Evolutionary conservation across 2,888 invertebrate genomes (phyloP).

Genomic region (Drosophila neotestacea): DNA sequence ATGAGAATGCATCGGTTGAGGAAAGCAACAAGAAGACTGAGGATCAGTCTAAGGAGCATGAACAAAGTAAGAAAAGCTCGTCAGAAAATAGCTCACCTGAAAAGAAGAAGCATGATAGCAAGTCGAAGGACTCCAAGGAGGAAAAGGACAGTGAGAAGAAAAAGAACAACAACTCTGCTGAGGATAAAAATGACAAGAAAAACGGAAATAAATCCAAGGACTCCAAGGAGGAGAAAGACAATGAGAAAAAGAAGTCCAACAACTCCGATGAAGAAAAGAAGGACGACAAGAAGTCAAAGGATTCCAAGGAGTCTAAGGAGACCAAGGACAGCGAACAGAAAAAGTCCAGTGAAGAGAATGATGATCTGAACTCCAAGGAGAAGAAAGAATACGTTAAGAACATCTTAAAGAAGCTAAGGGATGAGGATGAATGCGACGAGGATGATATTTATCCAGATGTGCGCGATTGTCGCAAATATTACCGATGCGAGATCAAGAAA

Average conservation of each 20-base stretch:
- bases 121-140: constrained; percentile 42
- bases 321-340: constrained; percentile 44
- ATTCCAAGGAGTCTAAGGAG: constrained; percentile 45
- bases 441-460: constrained; percentile 76
- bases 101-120: constrained; percentile 26
- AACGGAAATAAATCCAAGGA: constrained; percentile 34
- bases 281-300: constrained; percentile 35
- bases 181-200: constrained; percentile 37
- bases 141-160: constrained; percentile 40
- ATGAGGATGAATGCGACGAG: constrained; percentile 69
- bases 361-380: constrained; percentile 60
- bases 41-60: constrained; percentile 45
- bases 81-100: constrained; percentile 28
- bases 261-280: constrained; percentile 39
- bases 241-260: constrained; percentile 33
- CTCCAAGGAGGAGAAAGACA: constrained; percentile 25
- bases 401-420: constrained; percentile 69
- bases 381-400: constrained; percentile 67
- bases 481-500: constrained; percentile 74
- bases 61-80: constrained; percentile 37
- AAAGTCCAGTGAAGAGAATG: constrained; percentile 45
- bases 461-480: constrained; percentile 75
- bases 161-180: constrained; percentile 35
- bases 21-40: constrained; percentile 49
- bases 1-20: constrained; percentile 72